These are phyloP conservation scores for Lysiphlebus fabarum DNA, from an alignment of 1,140 invertebrate genomes.

Conservation along the genomic window DNA sequence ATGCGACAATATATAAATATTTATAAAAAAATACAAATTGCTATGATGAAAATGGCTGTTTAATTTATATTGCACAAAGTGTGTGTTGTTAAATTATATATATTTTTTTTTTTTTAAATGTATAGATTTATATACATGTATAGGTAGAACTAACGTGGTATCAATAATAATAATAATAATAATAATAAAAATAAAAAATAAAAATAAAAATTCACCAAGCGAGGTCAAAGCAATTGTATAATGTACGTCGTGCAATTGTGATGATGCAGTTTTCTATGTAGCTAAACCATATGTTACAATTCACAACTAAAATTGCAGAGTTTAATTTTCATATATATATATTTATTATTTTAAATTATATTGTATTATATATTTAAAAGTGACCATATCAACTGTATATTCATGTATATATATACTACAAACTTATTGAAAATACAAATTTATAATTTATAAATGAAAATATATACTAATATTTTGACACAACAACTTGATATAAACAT, in stretches of 20 bases:
- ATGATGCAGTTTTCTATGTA: conserved; percentile 7
- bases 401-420: too few relatives aligned
- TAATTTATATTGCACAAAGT: too few relatives aligned
- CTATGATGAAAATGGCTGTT: too few relatives aligned
- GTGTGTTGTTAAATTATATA: too few relatives aligned
- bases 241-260: conserved; percentile 23
- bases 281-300: conserved; percentile 29
- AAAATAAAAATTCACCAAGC: conserved; percentile 15
- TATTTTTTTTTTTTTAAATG: too few relatives aligned
- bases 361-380: not conserved
- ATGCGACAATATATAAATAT: too few relatives aligned
- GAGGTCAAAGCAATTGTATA: conserved; percentile 47
- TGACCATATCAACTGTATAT: not conserved
- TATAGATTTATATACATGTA: too few relatives aligned
- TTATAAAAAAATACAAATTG: too few relatives aligned
- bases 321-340: conserved; percentile 12
- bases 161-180: conserved; percentile 6
- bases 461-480: too few relatives aligned
- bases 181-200: conserved; percentile 42
- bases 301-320: conserved; percentile 35
- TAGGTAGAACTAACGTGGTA: not conserved
- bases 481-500: too few relatives aligned
- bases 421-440: too few relatives aligned
- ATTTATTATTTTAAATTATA: not conserved
- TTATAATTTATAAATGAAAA: too few relatives aligned